Conservation (phyloP, 2,888 invertebrate genomes). For the Chirona hameri region DNA sequence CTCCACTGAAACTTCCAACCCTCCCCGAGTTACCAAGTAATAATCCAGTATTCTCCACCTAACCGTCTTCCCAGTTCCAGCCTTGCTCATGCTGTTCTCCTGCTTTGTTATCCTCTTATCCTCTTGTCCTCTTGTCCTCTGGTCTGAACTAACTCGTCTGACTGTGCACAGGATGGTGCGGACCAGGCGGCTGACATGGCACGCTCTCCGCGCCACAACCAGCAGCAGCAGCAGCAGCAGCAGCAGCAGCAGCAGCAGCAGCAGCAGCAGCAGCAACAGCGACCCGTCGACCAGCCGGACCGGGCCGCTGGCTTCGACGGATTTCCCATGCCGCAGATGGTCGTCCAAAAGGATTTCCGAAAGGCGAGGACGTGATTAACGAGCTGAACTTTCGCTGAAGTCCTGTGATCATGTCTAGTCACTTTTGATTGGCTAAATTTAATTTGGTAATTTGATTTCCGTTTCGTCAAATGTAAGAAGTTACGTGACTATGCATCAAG, state of each 20-base stretch:
- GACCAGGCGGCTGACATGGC: constrained; percentile 22
- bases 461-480: too few species aligned
- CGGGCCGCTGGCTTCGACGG: constrained; percentile 48
- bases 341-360: constrained; percentile 88
- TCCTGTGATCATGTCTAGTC: background rate
- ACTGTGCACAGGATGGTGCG: constrained; percentile 44
- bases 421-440: too few species aligned
- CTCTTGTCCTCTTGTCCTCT: too few species aligned
- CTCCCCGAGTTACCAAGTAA: too few species aligned
- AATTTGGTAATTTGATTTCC: too few species aligned
- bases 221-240: constrained; percentile 47
- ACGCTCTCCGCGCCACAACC: background rate
- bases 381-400: constrained; percentile 31
- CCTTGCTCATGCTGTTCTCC: too few species aligned
- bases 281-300: constrained; percentile 53
- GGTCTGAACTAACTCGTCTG: background rate
- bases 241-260: constrained; percentile 49
- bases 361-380: constrained; percentile 57
- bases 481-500: too few species aligned
- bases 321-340: constrained; percentile 69
- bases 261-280: constrained; percentile 49
- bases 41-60: too few species aligned
- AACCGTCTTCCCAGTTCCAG: too few species aligned
- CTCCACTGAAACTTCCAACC: too few species aligned
- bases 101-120: too few species aligned